A percentile compares a stretch with the other conserved stretches of the same genome.
Conservation (phyloP, 2,797 vertebrate species). For the Sebastes goodei region DNA sequence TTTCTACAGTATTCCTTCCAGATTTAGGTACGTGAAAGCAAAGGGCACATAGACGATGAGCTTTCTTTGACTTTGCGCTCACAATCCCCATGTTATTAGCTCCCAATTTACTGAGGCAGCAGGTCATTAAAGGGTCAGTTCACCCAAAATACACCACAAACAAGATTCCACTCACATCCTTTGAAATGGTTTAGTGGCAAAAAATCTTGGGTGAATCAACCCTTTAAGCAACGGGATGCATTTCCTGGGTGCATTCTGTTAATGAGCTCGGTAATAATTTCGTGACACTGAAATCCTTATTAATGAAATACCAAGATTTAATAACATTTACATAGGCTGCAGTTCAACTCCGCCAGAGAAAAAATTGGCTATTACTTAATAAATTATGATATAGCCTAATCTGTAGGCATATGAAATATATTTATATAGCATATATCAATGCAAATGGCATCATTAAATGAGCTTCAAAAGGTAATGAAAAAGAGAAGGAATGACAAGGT, state of each 20-base stretch:
- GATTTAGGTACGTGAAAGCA: neutral
- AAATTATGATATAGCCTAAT: slow-evolving; percentile 11
- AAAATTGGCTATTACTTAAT: neutral
- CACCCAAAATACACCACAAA: neutral
- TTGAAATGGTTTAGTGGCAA: neutral
- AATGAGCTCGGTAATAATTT: neutral
- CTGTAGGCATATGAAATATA: neutral
- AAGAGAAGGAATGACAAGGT: slow-evolving; percentile 1
- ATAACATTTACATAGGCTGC: slow-evolving; percentile 10
- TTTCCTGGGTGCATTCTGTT: too few species aligned
- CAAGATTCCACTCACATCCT: neutral
- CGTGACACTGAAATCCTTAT: neutral
- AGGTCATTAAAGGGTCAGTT: neutral
- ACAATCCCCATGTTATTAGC: neutral
- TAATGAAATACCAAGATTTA: neutral
- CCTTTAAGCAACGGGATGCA: neutral
- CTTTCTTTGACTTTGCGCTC: neutral
- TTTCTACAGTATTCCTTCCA: neutral
- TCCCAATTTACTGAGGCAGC: neutral
- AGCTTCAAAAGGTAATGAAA: slow-evolving; percentile 26
- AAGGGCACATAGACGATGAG: neutral
- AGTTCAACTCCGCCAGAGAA: neutral
- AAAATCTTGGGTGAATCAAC: neutral
- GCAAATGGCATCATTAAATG: neutral
- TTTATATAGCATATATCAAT: slow-evolving; percentile 22